Evolutionary conservation across 2,797 vertebrate genomes (phyloP), one percentile per base, ranked within the genome.

Genomic region (Notolepis coatsorum): DNA sequence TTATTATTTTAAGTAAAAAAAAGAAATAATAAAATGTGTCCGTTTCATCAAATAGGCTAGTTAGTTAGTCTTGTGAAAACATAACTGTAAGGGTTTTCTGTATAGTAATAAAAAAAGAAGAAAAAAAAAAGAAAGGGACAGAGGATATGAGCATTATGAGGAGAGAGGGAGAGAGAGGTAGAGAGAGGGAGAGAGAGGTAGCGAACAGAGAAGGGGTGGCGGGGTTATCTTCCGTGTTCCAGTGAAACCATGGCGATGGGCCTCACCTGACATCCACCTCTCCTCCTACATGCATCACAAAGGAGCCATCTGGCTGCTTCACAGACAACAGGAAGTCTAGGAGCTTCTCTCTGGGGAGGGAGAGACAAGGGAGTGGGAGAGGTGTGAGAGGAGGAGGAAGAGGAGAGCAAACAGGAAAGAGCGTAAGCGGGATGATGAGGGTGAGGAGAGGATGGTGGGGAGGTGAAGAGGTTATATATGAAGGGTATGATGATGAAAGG

Each of bases 241-340:
- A 28, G 45, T 28, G 47, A 61, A 54, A 65, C 68, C 65, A 41
- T 25, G 50, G 62, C 57, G 65, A 72, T 46, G 20, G n/a, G 30
- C 65, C 93, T 89, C 82, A 99, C 97, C 97, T 97, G 87, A 99
- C 95, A 0, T 99, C 97, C 86, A 98, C 96, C 83, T 99, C 97
- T 9, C 97, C 97, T 5, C 97, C 96, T 1, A 94, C 49, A 0
- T 99, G 97, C 97, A 99, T 99, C 87, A 96, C 92, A 61, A 99
- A 99, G 62, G 97, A 98, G 73, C 97, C 97, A 5, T 98, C 93
- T 0, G 94, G 92, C 81, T 98, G 96, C 86, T 96, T 99, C 85
- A 99, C 87, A 0, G 94, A 95, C 86, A 90, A 88, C 21, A 99
- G 86, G 86, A 96, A 98, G 63, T 95, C 90, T 70, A 96, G 85